Base-by-base conservation (phyloP, 2,797 vertebrate species). In the Sebastes ruberrimus region DNA sequence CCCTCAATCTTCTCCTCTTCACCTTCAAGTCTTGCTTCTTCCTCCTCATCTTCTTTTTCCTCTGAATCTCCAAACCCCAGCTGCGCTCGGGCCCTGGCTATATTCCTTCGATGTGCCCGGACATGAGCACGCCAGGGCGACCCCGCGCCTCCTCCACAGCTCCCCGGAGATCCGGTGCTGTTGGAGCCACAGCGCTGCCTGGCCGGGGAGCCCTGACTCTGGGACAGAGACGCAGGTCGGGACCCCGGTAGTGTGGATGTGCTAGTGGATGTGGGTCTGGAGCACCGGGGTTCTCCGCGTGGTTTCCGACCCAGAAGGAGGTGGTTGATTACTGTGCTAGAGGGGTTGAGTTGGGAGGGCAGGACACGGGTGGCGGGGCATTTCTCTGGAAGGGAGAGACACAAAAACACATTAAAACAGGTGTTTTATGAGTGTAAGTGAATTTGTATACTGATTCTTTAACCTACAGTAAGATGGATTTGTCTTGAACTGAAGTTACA, bases 91-190 rank as follows among this genome's bases (percentile, higher is more conserved):
- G 96, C 95, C 80, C 96, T 92, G 1, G 96, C 96, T 35, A 97
- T 81, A 68, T 95, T 98, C 90, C 97, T 97, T 1, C 97, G 95
- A 72, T 99, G 98, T 20, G 96, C 96, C 25, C 98, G 95, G 64
- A 99, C 97, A 27, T 98, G 98, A 56, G 97, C 95, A 1, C 97
- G 94, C 99, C 99, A 99, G 0, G 98, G 98, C 1, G 98, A 99
- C 74, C 97, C 97, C 83, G 70, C 93, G 83, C 65, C 96, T 96
- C 91, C 81, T n/a, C 93, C 89, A 10, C 91, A 72, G 4, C 90
- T 88, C 23, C 85, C 95, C 60, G 89, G 95, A 91, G 90, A 91
- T 3, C 84, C 86, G 2, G 91, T 79, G 76, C 95, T 95, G 86
- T 74, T 83, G 25, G 90, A 89, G 75, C 83, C 67, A 4, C 81